A percentile compares a stretch with the other conserved stretches of the same genome.
Evolutionary conservation across 2,113 vertebrate genomes (phyloP).

Genomic region (Grus americana): DNA sequence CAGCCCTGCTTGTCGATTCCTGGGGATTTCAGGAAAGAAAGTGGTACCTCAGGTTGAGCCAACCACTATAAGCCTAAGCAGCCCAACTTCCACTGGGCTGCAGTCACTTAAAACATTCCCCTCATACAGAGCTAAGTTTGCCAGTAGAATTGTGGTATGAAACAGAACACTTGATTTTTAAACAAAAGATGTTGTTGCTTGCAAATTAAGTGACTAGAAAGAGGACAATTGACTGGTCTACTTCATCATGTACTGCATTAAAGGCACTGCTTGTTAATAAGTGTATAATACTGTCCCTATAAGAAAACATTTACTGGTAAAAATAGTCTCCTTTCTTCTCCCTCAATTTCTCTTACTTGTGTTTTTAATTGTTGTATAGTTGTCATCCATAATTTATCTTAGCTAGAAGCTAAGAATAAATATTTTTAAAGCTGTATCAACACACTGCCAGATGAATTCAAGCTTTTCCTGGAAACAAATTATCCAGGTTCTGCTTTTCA

Average conservation of each 20-base stretch:
- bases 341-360: not conserved
- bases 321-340: not conserved
- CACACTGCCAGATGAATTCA: not conserved
- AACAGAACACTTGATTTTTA: not conserved
- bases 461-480: not conserved
- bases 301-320: not conserved
- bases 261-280: not conserved
- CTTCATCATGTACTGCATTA: not conserved
- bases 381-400: not conserved
- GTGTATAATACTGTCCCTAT: not conserved
- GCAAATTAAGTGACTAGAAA: not conserved
- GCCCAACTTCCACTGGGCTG: not conserved
- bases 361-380: not conserved
- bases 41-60: not conserved
- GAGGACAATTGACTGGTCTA: not conserved
- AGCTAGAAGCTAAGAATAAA: slow-evolving; percentile 1
- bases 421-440: not conserved
- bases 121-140: not conserved
- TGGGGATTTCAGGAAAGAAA: not conserved
- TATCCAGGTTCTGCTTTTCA: not conserved
- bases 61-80: not conserved
- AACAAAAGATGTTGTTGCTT: not conserved
- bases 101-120: not conserved
- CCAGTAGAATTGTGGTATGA: not conserved
- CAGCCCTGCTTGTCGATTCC: not conserved